A percentile compares a stretch with the other conserved stretches of the same genome.
Conservation (phyloP, 2,113 vertebrate species). For the Protobothrops flavoviridis region DNA sequence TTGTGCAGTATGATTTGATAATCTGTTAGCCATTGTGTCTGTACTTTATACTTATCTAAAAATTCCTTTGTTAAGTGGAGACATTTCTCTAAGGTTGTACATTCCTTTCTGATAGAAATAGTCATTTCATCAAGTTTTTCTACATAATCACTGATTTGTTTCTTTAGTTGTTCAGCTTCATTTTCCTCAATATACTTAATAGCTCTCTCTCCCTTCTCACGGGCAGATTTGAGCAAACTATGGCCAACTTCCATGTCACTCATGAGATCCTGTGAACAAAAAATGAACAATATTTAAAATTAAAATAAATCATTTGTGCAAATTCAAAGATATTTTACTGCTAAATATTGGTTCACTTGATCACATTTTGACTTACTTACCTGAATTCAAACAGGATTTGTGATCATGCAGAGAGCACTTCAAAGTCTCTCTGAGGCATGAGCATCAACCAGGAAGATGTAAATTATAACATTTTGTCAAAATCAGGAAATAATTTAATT, state of each 20-base stretch:
- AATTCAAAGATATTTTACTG: not conserved
- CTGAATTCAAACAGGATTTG: not conserved
- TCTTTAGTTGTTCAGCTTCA: slow-evolving; percentile 78
- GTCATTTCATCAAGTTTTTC: slow-evolving; percentile 84
- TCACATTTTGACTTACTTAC: not conserved
- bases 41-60: slow-evolving; percentile 85
- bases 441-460: not conserved
- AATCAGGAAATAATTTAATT: not conserved
- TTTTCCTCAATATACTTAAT: slow-evolving; percentile 78
- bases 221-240: slow-evolving; percentile 84
- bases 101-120: slow-evolving; percentile 82
- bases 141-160: slow-evolving; percentile 76
- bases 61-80: slow-evolving; percentile 89
- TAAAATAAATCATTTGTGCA: not conserved
- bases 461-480: not conserved
- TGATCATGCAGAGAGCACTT: not conserved
- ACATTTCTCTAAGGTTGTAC: slow-evolving; percentile 81
- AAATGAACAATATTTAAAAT: not conserved
- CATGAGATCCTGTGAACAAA: slow-evolving; percentile 63
- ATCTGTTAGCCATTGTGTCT: slow-evolving; percentile 85
- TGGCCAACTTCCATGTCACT: slow-evolving; percentile 89
- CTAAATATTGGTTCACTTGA: not conserved
- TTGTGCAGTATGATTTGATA: slow-evolving; percentile 75
- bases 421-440: not conserved
- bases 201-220: slow-evolving; percentile 85